Evolutionary conservation across 2,113 vertebrate species (phyloP).

Genomic region (Capra hircus): DNA sequence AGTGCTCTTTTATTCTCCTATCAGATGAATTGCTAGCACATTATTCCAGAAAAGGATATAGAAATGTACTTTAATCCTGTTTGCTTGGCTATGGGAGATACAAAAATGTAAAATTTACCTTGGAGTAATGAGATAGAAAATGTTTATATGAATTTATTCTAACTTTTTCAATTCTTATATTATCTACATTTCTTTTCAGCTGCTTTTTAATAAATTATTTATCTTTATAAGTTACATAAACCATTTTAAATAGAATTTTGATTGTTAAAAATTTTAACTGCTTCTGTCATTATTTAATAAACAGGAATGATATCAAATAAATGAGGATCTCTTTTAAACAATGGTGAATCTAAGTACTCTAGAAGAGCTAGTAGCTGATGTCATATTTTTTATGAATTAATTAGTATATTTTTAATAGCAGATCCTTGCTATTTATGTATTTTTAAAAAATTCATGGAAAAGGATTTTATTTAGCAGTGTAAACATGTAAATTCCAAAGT

Average conservation of each 20-base stretch:
- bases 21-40: not conserved
- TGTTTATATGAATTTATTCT: not conserved
- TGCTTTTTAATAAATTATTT: not conserved
- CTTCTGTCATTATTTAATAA: not conserved
- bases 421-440: no score
- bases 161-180: not conserved
- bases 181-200: not conserved
- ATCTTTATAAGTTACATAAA: not conserved
- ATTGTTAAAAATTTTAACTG: not conserved
- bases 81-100: not conserved
- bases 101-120: not conserved
- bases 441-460: no score
- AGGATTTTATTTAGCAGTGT: no score
- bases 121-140: not conserved
- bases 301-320: not conserved
- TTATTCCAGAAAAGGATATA: not conserved
- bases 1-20: not conserved
- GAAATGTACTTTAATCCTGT: not conserved
- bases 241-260: not conserved
- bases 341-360: no score
- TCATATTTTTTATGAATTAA: no score
- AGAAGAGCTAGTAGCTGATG: no score
- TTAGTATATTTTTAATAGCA: no score
- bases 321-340: no score
- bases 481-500: no score